phyloP scores from a whole-genome alignment of 2,113 vertebrate genomes.

The Bubalus kerabau region DNA sequence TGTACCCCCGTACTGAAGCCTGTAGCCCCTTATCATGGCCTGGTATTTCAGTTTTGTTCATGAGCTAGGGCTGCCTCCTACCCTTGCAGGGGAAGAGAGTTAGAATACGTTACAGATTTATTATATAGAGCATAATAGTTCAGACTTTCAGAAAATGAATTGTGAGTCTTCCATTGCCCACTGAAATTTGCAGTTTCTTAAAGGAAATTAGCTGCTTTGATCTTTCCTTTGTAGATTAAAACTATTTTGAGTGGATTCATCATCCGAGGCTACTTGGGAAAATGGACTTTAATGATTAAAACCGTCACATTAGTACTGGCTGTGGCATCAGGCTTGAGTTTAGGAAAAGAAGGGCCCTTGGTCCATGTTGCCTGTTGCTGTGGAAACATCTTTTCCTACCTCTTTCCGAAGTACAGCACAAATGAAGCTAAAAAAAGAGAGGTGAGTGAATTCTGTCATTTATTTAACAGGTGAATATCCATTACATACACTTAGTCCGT shows the following conservation, averaged over 20 bases:
- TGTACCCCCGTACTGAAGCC: background rate
- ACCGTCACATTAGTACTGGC: constrained; percentile 97
- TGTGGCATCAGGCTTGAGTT: constrained; percentile 96
- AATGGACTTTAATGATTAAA: constrained; percentile 99
- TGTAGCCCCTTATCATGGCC: background rate
- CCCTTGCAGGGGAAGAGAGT: background rate
- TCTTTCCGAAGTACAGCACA: constrained; percentile 99
- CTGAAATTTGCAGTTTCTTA: constrained; percentile 17
- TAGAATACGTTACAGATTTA: background rate
- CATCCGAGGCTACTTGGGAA: constrained; percentile 97
- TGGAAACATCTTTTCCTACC: constrained; percentile 99
- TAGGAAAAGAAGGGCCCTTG: constrained; percentile 97
- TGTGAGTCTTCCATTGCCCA: background rate
- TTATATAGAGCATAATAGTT: background rate
- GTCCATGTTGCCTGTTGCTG: constrained; percentile 99
- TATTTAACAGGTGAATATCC: constrained; percentile 18
- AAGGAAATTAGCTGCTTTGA: constrained; percentile 19
- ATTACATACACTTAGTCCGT: background rate
- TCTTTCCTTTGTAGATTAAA: constrained; percentile 89
- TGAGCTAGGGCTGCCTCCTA: background rate
- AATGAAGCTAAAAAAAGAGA: constrained; percentile 99
- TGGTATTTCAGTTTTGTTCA: background rate
- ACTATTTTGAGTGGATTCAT: constrained; percentile 99
- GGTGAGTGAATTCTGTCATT: constrained; percentile 77
- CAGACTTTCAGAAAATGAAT: constrained; percentile 22